phyloP scores from a whole-genome alignment of 2,888 invertebrate genomes.

The Acrocyrtus sp. region DNA sequence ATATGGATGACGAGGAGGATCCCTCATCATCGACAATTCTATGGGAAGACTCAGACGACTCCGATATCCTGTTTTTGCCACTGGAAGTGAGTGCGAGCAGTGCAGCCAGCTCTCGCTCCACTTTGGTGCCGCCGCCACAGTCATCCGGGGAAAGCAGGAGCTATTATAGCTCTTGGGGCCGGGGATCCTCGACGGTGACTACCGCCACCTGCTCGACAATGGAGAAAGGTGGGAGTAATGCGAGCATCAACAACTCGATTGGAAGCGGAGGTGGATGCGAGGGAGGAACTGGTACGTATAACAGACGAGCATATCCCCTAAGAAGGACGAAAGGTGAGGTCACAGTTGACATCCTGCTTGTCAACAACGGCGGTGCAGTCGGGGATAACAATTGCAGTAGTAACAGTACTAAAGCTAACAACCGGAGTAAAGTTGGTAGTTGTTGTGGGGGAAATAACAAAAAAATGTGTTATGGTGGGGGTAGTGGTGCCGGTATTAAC shows the following conservation, averaged over 20 bases:
- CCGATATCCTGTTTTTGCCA: conserved; percentile 62
- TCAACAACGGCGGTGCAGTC: conserved; percentile 10
- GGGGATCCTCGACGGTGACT: background rate
- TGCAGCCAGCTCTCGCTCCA: conserved; percentile 47
- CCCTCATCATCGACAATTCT: conserved; percentile 56
- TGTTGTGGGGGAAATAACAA: background rate
- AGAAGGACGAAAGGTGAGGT: conserved; percentile 47
- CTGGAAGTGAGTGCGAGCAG: conserved; percentile 56
- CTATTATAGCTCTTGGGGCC: conserved; percentile 40
- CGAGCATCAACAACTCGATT: conserved; percentile 22
- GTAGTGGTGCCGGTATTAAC: conserved; percentile 1
- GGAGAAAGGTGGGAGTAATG: conserved; percentile 33
- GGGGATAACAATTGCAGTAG: conserved; percentile 6
- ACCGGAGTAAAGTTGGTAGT: background rate
- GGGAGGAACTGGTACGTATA: conserved; percentile 11
- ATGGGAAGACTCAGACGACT: conserved; percentile 63
- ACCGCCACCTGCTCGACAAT: conserved; percentile 29
- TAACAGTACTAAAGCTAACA: conserved; percentile 1
- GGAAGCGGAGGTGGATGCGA: conserved; percentile 1
- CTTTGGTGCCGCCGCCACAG: conserved; percentile 53
- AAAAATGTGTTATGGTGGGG: background rate
- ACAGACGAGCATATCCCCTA: conserved; percentile 40
- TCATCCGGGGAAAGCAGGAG: conserved; percentile 38
- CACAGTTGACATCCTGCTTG: conserved; percentile 36
- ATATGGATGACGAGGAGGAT: conserved; percentile 45